Conservation (phyloP, 1,140 invertebrate genomes). For the Hydropsyche tenuis region DNA sequence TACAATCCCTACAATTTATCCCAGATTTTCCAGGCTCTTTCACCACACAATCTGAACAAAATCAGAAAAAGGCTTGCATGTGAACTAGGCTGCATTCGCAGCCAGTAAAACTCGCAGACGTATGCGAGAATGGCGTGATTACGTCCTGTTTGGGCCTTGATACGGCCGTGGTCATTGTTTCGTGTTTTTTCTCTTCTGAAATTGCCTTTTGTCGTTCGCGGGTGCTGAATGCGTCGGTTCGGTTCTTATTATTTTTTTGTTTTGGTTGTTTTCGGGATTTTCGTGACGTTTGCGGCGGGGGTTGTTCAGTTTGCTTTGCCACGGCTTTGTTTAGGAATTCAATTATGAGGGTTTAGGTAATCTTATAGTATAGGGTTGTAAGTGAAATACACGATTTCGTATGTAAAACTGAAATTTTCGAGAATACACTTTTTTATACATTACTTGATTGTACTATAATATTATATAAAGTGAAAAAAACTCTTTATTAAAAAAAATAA, state of each 20-base stretch:
- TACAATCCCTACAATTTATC: too few species aligned
- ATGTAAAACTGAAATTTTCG: too few species aligned
- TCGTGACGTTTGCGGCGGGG: background rate
- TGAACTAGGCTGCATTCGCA: background rate
- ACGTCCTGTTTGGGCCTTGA: slow-evolving; percentile 10
- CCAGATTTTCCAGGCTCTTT: too few species aligned
- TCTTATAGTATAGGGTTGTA: too few species aligned
- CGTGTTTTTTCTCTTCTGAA: slow-evolving; percentile 5
- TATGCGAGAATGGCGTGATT: slow-evolving; percentile 46
- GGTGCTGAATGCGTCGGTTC: background rate
- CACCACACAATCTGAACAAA: too few species aligned
- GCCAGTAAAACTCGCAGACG: slow-evolving; percentile 40
- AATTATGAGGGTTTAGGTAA: background rate
- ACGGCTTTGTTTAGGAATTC: background rate
- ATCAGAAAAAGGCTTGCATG: background rate
- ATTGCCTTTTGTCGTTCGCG: slow-evolving; percentile 16
- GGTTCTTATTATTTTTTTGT: background rate
- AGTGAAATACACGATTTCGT: too few species aligned
- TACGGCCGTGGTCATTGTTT: background rate
- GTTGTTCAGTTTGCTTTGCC: background rate
- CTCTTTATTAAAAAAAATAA: too few species aligned
- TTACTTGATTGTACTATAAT: too few species aligned
- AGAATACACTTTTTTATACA: too few species aligned
- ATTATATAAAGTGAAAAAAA: too few species aligned
- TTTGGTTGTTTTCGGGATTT: background rate